Evolutionary conservation across 2,888 invertebrate species (phyloP).

Genomic region (Sinodicranocentrus sp.): DNA sequence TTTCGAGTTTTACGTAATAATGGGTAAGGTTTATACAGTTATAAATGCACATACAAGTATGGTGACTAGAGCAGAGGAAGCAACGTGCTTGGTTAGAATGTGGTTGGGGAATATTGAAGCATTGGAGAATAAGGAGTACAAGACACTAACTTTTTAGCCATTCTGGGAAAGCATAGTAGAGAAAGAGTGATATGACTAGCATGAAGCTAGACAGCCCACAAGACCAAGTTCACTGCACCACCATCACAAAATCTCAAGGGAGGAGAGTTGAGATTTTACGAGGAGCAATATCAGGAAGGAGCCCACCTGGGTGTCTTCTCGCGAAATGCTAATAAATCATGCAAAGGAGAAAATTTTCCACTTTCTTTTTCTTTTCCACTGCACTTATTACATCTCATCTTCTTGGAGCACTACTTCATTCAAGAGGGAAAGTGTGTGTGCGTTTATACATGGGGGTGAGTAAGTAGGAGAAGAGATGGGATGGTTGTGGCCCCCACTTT

Average conservation of each 20-base stretch:
- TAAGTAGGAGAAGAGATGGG: not conserved
- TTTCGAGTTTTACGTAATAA: too few relatives aligned
- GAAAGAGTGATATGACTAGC: not conserved
- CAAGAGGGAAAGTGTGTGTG: not conserved
- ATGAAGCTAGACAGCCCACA: not conserved
- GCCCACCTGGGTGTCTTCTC: constrained; percentile 70
- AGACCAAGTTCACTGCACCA: constrained; percentile 26
- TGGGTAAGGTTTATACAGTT: too few relatives aligned
- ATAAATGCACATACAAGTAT: too few relatives aligned
- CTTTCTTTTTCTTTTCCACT: constrained; percentile 54
- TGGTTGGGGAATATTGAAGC: constrained; percentile 6
- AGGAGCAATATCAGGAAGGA: constrained; percentile 68
- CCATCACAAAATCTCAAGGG: constrained; percentile 43
- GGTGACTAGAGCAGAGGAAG: too few relatives aligned
- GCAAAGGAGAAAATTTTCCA: constrained; percentile 68
- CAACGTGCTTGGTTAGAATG: not conserved
- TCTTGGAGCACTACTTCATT: constrained; percentile 51
- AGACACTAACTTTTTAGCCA: constrained; percentile 11
- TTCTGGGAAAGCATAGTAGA: not conserved
- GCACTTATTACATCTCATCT: constrained; percentile 55
- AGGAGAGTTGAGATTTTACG: constrained; percentile 68
- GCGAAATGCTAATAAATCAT: constrained; percentile 69
- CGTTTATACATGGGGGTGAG: not conserved
- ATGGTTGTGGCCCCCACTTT: not conserved
- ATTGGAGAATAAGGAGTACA: not conserved